These are phyloP conservation scores for Spea multiplicata DNA, from an alignment of 2,113 vertebrate species.

Conservation along the genomic window DNA sequence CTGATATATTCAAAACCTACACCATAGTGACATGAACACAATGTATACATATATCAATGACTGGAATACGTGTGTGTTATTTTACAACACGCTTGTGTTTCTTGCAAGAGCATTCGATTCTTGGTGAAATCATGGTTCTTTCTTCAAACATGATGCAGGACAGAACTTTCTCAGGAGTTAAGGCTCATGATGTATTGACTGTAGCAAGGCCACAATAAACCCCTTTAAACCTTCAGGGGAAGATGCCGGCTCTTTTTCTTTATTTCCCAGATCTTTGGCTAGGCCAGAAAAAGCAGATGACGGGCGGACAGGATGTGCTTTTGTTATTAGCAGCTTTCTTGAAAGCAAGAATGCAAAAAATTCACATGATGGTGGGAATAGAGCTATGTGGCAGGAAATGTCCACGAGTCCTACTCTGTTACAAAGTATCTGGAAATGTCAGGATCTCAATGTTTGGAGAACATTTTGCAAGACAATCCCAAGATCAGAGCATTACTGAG, in stretches of 20 bases:
- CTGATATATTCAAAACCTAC: too few relatives aligned
- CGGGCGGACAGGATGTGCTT: conserved; percentile 62
- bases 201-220: neutral
- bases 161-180: conserved; percentile 17
- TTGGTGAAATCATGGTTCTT: neutral
- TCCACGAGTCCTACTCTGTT: conserved; percentile 53
- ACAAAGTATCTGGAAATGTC: neutral
- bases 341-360: conserved; percentile 58
- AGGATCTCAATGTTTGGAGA: neutral
- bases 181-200: conserved; percentile 6
- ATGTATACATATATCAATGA: neutral
- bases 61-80: neutral
- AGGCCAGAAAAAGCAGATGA: conserved; percentile 52
- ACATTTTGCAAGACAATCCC: neutral
- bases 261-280: conserved; percentile 41
- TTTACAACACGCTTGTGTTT: conserved; percentile 4
- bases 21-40: too few relatives aligned
- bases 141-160: conserved; percentile 19
- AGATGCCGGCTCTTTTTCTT: conserved; percentile 22
- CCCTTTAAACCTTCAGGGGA: conserved; percentile 26
- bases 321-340: conserved; percentile 62
- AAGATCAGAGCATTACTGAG: neutral
- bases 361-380: conserved; percentile 53
- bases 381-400: conserved; percentile 63
- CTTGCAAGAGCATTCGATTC: neutral